Evolutionary conservation across 2,113 vertebrate genomes (phyloP).

Genomic region (Chrysochloris asiatica): DNA sequence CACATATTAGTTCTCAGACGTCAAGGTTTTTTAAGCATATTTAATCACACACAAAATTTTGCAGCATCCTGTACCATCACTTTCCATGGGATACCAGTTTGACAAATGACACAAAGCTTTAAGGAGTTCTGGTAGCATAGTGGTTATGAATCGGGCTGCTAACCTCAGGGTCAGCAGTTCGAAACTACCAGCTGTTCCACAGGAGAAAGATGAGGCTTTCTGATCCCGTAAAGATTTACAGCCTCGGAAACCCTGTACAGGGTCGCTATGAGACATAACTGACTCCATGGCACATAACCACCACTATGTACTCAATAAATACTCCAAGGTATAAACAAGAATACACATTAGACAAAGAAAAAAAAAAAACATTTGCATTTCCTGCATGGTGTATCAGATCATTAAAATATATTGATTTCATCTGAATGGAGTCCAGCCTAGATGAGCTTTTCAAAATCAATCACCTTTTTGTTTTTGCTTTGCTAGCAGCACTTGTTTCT

Average conservation of each 20-base stretch:
- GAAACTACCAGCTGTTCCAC: no score
- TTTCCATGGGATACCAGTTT: conserved; percentile 31
- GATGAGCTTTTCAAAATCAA: conserved; percentile 46
- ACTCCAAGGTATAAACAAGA: neutral
- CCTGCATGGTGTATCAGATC: conserved; percentile 23
- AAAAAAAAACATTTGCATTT: conserved; percentile 24
- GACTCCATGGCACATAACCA: no score
- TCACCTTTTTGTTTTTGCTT: neutral
- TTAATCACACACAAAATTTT: neutral
- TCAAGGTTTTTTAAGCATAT: conserved; percentile 25
- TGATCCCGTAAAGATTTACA: no score
- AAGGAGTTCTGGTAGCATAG: no score
- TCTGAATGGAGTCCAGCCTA: conserved; percentile 6
- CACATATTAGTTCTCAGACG: neutral
- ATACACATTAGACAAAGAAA: neutral
- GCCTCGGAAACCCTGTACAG: no score
- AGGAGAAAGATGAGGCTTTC: no score
- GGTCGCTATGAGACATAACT: no score
- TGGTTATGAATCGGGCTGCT: no score
- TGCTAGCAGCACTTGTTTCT: neutral
- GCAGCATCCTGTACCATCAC: neutral
- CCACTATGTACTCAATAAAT: conserved; percentile 34
- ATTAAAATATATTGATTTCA: conserved; percentile 50
- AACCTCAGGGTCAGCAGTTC: no score
- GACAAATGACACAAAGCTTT: conserved; percentile 59